Percentiles rank a stretch among this genome's conserved stretches.
phyloP scores from a whole-genome alignment of 2,888 invertebrate genomes.

The Hirtodrosophila confusa region DNA sequence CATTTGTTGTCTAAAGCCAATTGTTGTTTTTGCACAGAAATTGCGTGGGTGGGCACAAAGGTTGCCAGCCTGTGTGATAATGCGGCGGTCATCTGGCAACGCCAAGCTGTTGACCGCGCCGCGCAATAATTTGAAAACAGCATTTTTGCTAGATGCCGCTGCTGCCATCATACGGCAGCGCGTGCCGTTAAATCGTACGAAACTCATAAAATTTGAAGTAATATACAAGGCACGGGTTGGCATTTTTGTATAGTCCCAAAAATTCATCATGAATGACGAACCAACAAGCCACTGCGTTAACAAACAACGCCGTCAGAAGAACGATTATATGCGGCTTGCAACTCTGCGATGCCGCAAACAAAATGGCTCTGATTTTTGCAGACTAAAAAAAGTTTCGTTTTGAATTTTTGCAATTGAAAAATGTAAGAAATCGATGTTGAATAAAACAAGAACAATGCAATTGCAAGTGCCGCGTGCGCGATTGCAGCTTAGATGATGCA shows the following conservation, averaged over 20 bases:
- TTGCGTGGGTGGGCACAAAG: conserved; percentile 41
- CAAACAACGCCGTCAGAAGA: conserved; percentile 32
- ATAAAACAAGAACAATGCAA: conserved; percentile 25
- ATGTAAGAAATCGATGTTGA: conserved; percentile 8
- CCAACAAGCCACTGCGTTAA: conserved; percentile 5
- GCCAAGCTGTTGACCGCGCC: conserved; percentile 16
- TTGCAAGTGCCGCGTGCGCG: conserved; percentile 14
- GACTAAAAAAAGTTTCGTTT: conserved; percentile 47
- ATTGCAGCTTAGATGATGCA: conserved; percentile 14
- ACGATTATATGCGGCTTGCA: conserved; percentile 37
- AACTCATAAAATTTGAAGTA: conserved; percentile 45
- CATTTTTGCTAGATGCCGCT: conserved; percentile 35
- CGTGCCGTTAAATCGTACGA: conserved; percentile 40
- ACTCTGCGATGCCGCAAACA: conserved; percentile 69
- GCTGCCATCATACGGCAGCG: conserved; percentile 61
- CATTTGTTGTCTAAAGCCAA: conserved; percentile 74
- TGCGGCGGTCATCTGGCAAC: conserved; percentile 35
- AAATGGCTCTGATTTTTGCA: conserved; percentile 75
- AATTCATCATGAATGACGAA: background rate
- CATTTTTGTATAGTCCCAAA: conserved; percentile 13
- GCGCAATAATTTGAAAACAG: conserved; percentile 50
- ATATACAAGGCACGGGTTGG: conserved; percentile 36
- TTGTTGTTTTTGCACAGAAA: conserved; percentile 70
- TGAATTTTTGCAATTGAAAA: conserved; percentile 39
- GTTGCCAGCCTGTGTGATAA: conserved; percentile 36